These are phyloP conservation scores for Drosophila tropicalis DNA, from an alignment of 1,140 invertebrate species.

Conservation along the genomic window DNA sequence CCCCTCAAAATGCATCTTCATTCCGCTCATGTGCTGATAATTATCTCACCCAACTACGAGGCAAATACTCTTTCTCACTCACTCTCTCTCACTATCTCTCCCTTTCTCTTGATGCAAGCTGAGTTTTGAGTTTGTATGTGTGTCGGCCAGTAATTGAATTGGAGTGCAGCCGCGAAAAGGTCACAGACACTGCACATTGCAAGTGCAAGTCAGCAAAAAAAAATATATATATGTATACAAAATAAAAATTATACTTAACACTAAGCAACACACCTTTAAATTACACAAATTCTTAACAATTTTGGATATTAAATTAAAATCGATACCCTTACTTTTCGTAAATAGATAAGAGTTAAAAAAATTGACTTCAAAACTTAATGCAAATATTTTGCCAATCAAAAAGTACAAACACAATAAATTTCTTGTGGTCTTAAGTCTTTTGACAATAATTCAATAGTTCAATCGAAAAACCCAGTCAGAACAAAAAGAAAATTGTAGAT, in stretches of 20 bases:
- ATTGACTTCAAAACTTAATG: too few relatives aligned
- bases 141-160: slow-evolving; percentile 66
- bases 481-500: too few relatives aligned
- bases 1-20: slow-evolving; percentile 38
- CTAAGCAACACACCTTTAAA: slow-evolving; percentile 24
- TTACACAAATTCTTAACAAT: neutral
- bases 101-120: slow-evolving; percentile 5
- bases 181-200: slow-evolving; percentile 69
- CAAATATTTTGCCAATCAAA: too few relatives aligned
- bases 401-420: too few relatives aligned
- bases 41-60: slow-evolving; percentile 52
- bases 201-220: slow-evolving; percentile 36
- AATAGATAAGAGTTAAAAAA: too few relatives aligned
- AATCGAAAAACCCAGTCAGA: too few relatives aligned
- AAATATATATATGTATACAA: neutral
- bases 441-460: too few relatives aligned
- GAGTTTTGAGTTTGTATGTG: slow-evolving; percentile 19
- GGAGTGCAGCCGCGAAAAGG: slow-evolving; percentile 68
- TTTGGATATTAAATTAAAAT: too few relatives aligned
- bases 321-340: too few relatives aligned
- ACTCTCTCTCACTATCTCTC: too few relatives aligned
- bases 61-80: slow-evolving; percentile 18
- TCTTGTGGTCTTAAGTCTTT: too few relatives aligned
- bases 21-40: slow-evolving; percentile 69
- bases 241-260: slow-evolving; percentile 31